Evolutionary conservation across 2,797 vertebrate species (phyloP).

Genomic region (Thalassophryne amazonica): DNA sequence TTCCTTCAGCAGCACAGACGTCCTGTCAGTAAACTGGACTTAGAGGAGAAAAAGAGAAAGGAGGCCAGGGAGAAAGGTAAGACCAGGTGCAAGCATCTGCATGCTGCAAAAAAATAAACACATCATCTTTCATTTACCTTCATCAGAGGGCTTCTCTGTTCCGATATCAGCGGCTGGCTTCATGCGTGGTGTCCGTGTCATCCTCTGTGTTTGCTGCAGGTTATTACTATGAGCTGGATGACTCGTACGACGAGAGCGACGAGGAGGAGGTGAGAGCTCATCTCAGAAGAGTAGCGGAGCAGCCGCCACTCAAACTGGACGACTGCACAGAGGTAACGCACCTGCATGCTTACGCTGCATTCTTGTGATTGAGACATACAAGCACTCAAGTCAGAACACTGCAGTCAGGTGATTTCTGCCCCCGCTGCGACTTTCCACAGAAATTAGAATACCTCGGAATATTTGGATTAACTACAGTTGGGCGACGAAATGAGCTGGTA

Average conservation of each 20-base stretch:
- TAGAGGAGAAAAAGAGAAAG: constrained; percentile 89
- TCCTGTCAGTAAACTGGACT: constrained; percentile 94
- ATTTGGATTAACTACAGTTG: constrained; percentile 89
- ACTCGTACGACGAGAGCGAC: constrained; percentile 96
- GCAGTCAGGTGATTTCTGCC: background rate
- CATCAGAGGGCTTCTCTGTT: background rate
- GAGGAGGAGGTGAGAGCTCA: constrained; percentile 96
- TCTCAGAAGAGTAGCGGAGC: constrained; percentile 91
- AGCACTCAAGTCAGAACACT: background rate
- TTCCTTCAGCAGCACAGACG: constrained; percentile 90
- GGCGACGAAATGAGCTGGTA: constrained; percentile 87
- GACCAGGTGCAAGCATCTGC: too few species aligned
- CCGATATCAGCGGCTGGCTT: background rate
- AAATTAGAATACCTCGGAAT: constrained; percentile 93
- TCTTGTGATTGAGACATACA: background rate
- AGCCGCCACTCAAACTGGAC: constrained; percentile 94
- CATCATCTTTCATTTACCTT: background rate
- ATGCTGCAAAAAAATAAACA: too few species aligned
- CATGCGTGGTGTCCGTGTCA: constrained; percentile 4
- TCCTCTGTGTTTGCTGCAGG: constrained; percentile 71
- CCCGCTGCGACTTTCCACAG: constrained; percentile 59
- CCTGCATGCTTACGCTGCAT: background rate
- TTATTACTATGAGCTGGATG: constrained; percentile 96
- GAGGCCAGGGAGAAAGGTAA: constrained; percentile 96
- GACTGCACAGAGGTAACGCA: constrained; percentile 88